Evolutionary conservation across 2,113 vertebrate genomes (phyloP).

Genomic region (Tachysurus vachellii): DNA sequence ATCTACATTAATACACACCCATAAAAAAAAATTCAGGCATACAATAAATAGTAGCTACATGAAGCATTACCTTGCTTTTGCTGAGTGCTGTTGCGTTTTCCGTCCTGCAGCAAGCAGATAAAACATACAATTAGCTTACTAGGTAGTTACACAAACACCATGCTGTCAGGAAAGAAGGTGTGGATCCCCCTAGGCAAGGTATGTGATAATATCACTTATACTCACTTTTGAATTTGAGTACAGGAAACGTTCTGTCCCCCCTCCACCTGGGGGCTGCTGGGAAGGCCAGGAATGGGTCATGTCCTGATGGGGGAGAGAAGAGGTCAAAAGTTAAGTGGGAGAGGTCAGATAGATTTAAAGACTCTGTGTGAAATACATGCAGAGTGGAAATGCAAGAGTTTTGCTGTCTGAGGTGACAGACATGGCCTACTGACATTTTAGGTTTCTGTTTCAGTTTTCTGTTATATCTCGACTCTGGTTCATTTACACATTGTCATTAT

Average conservation of each 20-base stretch:
- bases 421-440: background rate
- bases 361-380: background rate
- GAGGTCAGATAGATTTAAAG: constrained; percentile 48
- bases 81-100: constrained; percentile 76
- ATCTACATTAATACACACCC: background rate
- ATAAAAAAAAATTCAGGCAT: background rate
- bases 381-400: constrained; percentile 16
- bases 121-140: constrained; percentile 16
- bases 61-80: constrained; percentile 82
- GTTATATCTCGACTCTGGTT: background rate
- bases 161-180: background rate
- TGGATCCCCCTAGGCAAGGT: background rate
- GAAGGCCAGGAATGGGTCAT: constrained; percentile 94
- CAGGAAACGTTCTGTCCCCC: constrained; percentile 79
- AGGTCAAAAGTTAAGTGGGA: constrained; percentile 60
- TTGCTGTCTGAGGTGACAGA: background rate
- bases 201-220: constrained; percentile 5
- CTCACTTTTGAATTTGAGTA: constrained; percentile 84
- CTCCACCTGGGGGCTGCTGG: constrained; percentile 82
- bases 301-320: constrained; percentile 72
- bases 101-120: constrained; percentile 72
- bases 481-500: constrained; percentile 4
- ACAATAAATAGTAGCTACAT: no score
- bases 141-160: constrained; percentile 5
- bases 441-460: background rate